Evolutionary conservation across 2,888 invertebrate species (phyloP).

Genomic region (Neelides folsomi): DNA sequence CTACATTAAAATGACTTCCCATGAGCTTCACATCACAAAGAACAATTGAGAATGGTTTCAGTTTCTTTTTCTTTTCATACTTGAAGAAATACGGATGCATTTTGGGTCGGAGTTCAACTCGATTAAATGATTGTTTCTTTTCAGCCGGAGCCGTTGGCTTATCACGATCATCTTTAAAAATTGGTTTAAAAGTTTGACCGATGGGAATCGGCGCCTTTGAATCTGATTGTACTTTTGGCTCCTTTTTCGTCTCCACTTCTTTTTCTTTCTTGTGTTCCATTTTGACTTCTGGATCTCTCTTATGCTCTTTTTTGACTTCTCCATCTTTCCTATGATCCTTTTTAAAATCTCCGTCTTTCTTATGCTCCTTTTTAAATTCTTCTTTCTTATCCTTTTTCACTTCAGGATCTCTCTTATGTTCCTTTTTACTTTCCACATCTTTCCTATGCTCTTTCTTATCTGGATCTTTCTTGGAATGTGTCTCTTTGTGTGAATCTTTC

Average conservation of each 20-base stretch:
- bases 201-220: too few relatives aligned
- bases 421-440: not conserved
- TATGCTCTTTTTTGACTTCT: not conserved
- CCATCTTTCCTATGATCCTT: not conserved
- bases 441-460: not conserved
- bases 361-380: not conserved
- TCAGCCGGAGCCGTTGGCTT: too few relatives aligned
- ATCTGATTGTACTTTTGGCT: too few relatives aligned
- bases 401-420: not conserved
- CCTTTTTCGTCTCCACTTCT: too few relatives aligned
- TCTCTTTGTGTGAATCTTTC: not conserved
- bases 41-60: slow-evolving; percentile 6
- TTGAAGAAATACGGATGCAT: too few relatives aligned
- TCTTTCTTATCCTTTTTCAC: not conserved
- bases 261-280: not conserved
- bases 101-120: too few relatives aligned
- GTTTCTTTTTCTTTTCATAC: not conserved
- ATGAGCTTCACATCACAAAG: slow-evolving; percentile 6
- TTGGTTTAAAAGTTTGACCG: too few relatives aligned
- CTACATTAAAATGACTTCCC: too few relatives aligned
- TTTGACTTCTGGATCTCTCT: not conserved
- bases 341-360: not conserved
- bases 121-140: too few relatives aligned
- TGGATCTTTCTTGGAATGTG: not conserved
- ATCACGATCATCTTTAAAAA: too few relatives aligned